Percentiles rank a stretch among this genome's conserved stretches.
These are phyloP conservation scores for Trachelus troglodyta DNA, from an alignment of 2,888 invertebrate species.

Conservation along the genomic window DNA sequence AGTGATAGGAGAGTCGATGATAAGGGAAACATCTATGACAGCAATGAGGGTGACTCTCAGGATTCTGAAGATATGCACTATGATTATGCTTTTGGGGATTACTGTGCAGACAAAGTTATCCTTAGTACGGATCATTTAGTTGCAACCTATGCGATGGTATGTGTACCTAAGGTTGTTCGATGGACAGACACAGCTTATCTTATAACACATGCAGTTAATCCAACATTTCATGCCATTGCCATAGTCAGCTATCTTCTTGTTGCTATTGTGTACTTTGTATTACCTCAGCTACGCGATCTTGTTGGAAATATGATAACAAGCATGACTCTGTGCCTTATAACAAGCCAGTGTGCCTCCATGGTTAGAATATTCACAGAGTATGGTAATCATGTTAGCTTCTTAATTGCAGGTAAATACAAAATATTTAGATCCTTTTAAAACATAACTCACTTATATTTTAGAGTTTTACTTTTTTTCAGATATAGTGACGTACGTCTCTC, in stretches of 20 bases:
- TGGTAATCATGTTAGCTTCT: constrained; percentile 82
- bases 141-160: constrained; percentile 79
- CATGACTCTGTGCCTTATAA: constrained; percentile 80
- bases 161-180: constrained; percentile 77
- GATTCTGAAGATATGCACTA: constrained; percentile 65
- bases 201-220: constrained; percentile 80
- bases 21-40: constrained; percentile 43
- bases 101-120: constrained; percentile 83
- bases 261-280: constrained; percentile 83
- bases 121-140: constrained; percentile 67
- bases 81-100: constrained; percentile 80
- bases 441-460: background rate
- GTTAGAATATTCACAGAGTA: constrained; percentile 84
- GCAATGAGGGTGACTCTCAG: constrained; percentile 58
- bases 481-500: constrained; percentile 79
- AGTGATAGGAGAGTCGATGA: constrained; percentile 28
- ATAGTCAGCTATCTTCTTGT: constrained; percentile 78
- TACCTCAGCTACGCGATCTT: constrained; percentile 84
- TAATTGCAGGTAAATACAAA: constrained; percentile 76
- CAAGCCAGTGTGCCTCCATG: constrained; percentile 81
- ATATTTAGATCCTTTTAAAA: constrained; percentile 6
- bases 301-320: constrained; percentile 88
- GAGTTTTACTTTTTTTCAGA: constrained; percentile 70
- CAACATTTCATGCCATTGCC: constrained; percentile 80
- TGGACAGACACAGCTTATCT: constrained; percentile 82